phyloP scores from a whole-genome alignment of 1,140 invertebrate species.

The Eulimnadia texana region DNA sequence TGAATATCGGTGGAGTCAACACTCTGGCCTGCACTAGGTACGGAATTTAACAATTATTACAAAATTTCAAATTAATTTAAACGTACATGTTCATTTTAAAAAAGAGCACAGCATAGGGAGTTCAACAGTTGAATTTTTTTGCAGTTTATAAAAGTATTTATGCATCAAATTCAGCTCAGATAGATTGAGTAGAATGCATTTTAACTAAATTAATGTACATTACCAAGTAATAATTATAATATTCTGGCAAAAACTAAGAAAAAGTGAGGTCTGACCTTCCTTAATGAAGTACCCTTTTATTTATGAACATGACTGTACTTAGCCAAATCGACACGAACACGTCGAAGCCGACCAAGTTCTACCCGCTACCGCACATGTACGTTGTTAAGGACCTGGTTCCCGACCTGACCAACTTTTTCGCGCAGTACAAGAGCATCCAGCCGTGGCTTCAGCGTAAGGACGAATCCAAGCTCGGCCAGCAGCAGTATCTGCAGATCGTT shows the following conservation, averaged over 20 bases:
- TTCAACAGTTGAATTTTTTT: background rate
- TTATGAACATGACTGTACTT: slow-evolving; percentile 1
- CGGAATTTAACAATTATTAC: background rate
- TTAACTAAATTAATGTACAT: too few relatives aligned
- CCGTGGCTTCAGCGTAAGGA: slow-evolving; percentile 80
- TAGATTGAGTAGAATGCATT: too few relatives aligned
- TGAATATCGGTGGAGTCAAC: slow-evolving; percentile 95
- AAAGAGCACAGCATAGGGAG: background rate
- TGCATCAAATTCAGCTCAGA: too few relatives aligned
- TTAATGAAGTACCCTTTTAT: too few relatives aligned
- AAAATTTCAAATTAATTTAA: slow-evolving; percentile 18
- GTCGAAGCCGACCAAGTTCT: slow-evolving; percentile 68
- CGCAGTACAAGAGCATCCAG: slow-evolving; percentile 85
- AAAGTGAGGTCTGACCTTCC: too few relatives aligned
- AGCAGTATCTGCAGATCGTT: slow-evolving; percentile 73
- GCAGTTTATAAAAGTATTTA: too few relatives aligned
- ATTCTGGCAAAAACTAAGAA: too few relatives aligned
- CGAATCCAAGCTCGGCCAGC: slow-evolving; percentile 47
- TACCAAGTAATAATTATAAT: too few relatives aligned
- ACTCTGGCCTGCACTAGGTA: slow-evolving; percentile 84
- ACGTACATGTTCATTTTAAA: too few relatives aligned
- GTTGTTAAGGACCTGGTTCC: slow-evolving; percentile 94
- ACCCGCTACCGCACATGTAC: slow-evolving; percentile 96
- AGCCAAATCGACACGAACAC: slow-evolving; percentile 79
- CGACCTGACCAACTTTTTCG: slow-evolving; percentile 87